Base-by-base conservation (phyloP, 2,888 invertebrate species). In the Erebia epiphron region DNA sequence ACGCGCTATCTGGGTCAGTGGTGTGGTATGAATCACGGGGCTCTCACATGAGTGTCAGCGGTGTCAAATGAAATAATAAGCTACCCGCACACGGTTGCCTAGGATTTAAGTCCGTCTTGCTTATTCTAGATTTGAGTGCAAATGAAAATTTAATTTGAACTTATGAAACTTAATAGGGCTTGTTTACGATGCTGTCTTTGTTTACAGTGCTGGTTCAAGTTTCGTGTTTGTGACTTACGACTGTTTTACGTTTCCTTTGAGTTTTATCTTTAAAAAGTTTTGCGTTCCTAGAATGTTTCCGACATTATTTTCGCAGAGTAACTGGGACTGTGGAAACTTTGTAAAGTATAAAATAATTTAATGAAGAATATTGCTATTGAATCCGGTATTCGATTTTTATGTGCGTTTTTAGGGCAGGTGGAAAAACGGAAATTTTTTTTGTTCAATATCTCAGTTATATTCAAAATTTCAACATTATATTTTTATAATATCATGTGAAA, bases 41-140 rank as follows among this genome's bases (percentile, higher is more conserved):
- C 75, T 67, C 78, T 75, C 75, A 67, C 64, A 62, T 72, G 73
- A 68, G 72, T 75, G 75, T 78, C 79, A 75, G 74, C 78, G 75
- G 75, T 77, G 78, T 80, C 77, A 81, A 80, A 81, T 80, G 74
- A 82, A 80, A 82, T 82, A 80, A 80, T 82, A 80, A 80, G 77
- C 70, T 81, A 74, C 56, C 60, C 69, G 70, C 49, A 64, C 62
- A 67, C 65, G 65, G 49, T 57, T 54, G 60, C 56, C 71, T 65
- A 60, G 62, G 52, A 67, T 60, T 61, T 70, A 52, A 60, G 64
- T 58, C 62, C 21, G n/a, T 35, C 57, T 56, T 54, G 65, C 62
- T 68, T 70, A 70, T 46, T 54, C 57, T 16, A 57, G 50, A 58
- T 58, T 70, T 67, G 35, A 63, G 49, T 50, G 9, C 35, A 26